phyloP scores from a whole-genome alignment of 2,113 vertebrate species.

The Paedocypris sp. region DNA sequence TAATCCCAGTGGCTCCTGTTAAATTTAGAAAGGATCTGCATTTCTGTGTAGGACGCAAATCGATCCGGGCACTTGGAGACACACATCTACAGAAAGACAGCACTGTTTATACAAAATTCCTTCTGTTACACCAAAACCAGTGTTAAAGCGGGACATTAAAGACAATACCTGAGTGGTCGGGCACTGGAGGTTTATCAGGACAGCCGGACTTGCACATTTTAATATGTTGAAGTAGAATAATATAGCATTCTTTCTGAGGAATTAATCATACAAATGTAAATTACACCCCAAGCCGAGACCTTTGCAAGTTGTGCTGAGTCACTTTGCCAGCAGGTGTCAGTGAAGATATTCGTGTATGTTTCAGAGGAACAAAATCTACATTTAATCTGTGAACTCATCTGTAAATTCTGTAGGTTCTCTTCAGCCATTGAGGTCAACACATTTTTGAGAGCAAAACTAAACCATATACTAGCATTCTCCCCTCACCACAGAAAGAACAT shows the following conservation, averaged over 20 bases:
- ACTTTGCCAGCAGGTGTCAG: slow-evolving; percentile 28
- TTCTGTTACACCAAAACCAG: no score
- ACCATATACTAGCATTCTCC: not conserved
- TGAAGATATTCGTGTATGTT: not conserved
- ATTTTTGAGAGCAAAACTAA: slow-evolving; percentile 4
- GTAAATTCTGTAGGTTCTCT: not conserved
- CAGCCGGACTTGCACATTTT: slow-evolving; percentile 70
- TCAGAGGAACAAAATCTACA: not conserved
- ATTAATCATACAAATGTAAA: slow-evolving; percentile 9
- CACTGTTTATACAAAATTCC: not conserved
- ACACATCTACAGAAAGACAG: slow-evolving; percentile 65
- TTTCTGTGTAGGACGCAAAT: slow-evolving; percentile 76
- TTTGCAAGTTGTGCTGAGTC: no score
- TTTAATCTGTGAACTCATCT: not conserved
- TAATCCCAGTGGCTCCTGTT: slow-evolving; percentile 69
- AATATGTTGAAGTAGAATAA: slow-evolving; percentile 88
- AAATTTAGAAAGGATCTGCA: slow-evolving; percentile 61
- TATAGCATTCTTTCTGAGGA: slow-evolving; percentile 71
- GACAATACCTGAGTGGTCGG: slow-evolving; percentile 80
- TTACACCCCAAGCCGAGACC: no score
- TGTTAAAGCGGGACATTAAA: not conserved
- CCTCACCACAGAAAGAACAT: slow-evolving; percentile 16
- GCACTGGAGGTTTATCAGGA: slow-evolving; percentile 79
- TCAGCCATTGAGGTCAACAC: slow-evolving; percentile 10
- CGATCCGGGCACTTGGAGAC: slow-evolving; percentile 79